These are phyloP conservation scores for Brachionus paranguensis DNA, from an alignment of 1,140 invertebrate genomes.

Conservation along the genomic window DNA sequence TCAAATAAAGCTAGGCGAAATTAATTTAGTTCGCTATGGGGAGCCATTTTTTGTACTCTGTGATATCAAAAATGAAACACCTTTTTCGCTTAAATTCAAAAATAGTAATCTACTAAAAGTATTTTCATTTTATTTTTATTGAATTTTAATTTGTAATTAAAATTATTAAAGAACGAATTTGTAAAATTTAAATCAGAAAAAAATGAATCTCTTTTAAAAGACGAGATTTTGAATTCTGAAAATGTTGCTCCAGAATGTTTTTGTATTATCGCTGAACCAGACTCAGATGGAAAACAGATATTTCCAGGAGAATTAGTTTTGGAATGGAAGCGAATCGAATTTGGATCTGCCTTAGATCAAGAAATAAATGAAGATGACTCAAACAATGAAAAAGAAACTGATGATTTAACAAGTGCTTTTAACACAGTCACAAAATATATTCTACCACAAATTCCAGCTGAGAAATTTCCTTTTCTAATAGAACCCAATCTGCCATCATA, in stretches of 20 bases:
- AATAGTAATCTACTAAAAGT: neutral
- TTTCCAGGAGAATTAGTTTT: neutral
- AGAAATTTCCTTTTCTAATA: slow-evolving; percentile 1
- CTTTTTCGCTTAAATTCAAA: neutral
- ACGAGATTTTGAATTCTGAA: neutral
- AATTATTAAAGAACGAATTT: neutral
- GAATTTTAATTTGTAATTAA: neutral
- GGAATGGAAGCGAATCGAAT: slow-evolving; percentile 14
- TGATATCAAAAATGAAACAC: neutral
- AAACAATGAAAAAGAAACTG: neutral
- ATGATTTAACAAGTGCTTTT: neutral
- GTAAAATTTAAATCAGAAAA: neutral
- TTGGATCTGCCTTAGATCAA: neutral
- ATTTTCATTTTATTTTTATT: neutral
- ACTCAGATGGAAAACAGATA: neutral
- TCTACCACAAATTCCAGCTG: neutral
- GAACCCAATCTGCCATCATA: neutral
- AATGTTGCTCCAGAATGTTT: slow-evolving; percentile 6
- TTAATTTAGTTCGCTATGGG: neutral
- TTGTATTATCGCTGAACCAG: neutral
- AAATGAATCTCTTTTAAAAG: neutral
- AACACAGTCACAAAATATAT: neutral
- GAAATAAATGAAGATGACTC: neutral
- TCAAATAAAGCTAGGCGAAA: neutral
- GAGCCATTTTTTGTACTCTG: slow-evolving; percentile 13